Evolutionary conservation across 2,797 vertebrate species (phyloP), one percentile per base, ranked within the genome.

Genomic region (Brachyrhaphis roseni): DNA sequence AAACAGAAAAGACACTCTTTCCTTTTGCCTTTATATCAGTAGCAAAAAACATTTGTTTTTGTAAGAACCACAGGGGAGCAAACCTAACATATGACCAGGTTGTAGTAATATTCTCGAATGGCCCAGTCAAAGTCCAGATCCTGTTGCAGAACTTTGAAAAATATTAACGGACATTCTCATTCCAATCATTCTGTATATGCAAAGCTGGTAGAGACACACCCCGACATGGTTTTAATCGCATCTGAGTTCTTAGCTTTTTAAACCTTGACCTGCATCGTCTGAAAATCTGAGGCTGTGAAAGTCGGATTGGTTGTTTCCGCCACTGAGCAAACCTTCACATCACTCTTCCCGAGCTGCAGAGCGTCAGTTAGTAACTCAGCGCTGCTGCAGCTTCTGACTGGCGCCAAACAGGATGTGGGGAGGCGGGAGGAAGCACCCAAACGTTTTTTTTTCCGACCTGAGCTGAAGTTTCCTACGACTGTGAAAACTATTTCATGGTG

Each of bases 381-480:
- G 31, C 46, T 78, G 4, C 46, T 78, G 0, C 45, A 86, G 77
- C 72, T 70, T 74, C 79, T 53, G 11, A 66, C 79, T 81, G 77
- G 47, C 62, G 53, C 59, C 84, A 88, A 88, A 90, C 94, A 94
- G 95, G 95, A 95, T 93, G 94, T 93, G 88, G 82, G 78, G 62
- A 89, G 81, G 81, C 81, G 86, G 81, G 80, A 87, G 85, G 78
- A 91, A 85, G 74, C 78, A 31, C 51, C 51, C 15, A 3, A n/a
- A 51, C 57, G 73, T 51, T 16, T 5, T 51, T 23, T 23, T 20
- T 51, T 23, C 23, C 10, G 2, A 82, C 49, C 46, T 76, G 31
- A 23, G 47, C n/a, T 34, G 49, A 80, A 53, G 77, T 64, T 76
- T 79, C 57, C 55, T 8, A 4, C 2, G 10, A 75, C 49, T 43